phyloP scores from a whole-genome alignment of 2,113 vertebrate species.

The Pseudopipra pipra region DNA sequence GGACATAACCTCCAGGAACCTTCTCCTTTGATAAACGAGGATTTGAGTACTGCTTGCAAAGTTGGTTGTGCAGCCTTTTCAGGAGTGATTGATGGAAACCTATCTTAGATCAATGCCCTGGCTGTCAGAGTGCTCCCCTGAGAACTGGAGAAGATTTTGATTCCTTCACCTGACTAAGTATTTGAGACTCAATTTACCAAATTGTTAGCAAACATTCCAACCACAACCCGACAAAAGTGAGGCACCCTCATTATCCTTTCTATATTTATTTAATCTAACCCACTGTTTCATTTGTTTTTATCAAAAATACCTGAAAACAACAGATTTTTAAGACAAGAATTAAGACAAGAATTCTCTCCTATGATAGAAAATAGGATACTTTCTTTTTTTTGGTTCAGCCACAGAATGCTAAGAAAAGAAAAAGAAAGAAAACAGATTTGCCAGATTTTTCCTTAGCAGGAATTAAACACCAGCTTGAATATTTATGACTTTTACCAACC shows the following conservation, averaged over 20 bases:
- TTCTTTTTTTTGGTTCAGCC: neutral
- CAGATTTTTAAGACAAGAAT: neutral
- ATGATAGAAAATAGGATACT: neutral
- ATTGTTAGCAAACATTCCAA: neutral
- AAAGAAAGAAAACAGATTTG: neutral
- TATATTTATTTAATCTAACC: neutral
- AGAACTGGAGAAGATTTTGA: neutral
- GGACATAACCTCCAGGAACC: neutral
- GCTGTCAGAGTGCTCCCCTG: neutral
- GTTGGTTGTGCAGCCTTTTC: neutral
- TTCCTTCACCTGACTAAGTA: neutral
- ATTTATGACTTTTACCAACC: neutral
- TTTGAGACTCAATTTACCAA: neutral
- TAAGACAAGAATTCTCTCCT: neutral
- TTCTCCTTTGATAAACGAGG: constrained; percentile 1
- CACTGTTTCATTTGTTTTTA: neutral
- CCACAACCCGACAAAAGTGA: neutral
- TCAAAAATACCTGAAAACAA: neutral
- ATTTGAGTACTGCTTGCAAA: neutral
- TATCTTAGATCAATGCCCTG: neutral
- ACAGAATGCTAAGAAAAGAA: neutral
- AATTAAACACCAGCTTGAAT: neutral
- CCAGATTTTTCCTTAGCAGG: neutral
- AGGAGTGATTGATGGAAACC: neutral
- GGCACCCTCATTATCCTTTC: neutral